Base-by-base conservation (phyloP, 2,888 invertebrate species). In the Meta bourneti region DNA sequence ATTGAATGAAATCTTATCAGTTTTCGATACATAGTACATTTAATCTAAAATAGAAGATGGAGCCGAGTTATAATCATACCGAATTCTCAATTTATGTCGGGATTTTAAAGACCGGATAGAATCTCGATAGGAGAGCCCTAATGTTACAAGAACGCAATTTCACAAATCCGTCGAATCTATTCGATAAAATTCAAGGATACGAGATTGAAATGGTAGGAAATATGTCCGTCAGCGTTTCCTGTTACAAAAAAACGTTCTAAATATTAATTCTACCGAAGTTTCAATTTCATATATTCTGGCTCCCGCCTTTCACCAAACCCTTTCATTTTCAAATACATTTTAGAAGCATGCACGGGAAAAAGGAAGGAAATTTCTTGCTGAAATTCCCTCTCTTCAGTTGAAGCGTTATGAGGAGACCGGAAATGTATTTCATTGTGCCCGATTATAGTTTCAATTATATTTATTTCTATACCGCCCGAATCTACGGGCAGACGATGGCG, bases 261-360 rank as follows among this genome's bases (percentile, higher is more conserved):
- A 87, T 87, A 79, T 87, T 87, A 87, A 87, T 87, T 87, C 80
- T 70, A 71, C 79, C 70, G 34, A 79, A 79, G 74, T 20, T 84
- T 84, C 84, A 54, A 75, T 84, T 84, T 84, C 75, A 34, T 84
- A 75, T 82, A 70, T 82, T 52, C 83, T 34, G 84, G n/a, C 34
- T 75, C 74, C 20, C 16, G 54, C 74, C 11, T 61, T 71, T 72
- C 84, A 20, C n/a, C 52, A 84, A 78, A 61, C 9, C 52, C 54
- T 75, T 84, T 84, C 84, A 84, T 84, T 84, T 84, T 84, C 19
- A 74, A 84, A 84, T 84, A 84, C 75, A 84, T 84, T 75, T 84
- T 34, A 51, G 16, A 49, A 7, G 52, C 52, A 16, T 83, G 16
- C n/a, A 34, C 61, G 71, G 51, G 61, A 70, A 75, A 54, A 61